phyloP scores from a whole-genome alignment of 1,140 invertebrate species.

The Ceratosolen fusciceps region DNA sequence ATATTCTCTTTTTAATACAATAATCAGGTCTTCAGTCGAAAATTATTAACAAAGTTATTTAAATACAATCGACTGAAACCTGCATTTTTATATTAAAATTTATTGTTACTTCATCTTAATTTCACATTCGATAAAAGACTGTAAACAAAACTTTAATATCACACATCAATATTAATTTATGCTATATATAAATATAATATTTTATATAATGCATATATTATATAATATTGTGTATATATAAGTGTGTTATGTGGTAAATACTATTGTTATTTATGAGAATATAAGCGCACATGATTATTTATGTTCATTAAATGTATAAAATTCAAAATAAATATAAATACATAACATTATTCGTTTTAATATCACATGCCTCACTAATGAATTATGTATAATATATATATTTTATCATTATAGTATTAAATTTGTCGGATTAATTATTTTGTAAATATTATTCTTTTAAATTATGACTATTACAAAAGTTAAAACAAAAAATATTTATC shows the following conservation, averaged over 20 bases:
- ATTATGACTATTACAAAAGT: neutral
- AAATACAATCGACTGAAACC: too few relatives aligned
- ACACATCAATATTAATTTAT: neutral
- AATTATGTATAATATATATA: slow-evolving; percentile 20
- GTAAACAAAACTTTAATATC: neutral
- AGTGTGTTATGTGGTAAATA: too few relatives aligned
- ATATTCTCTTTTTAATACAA: too few relatives aligned
- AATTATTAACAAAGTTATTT: too few relatives aligned
- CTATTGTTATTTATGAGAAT: neutral
- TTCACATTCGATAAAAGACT: neutral
- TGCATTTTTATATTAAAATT: too few relatives aligned
- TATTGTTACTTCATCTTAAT: too few relatives aligned
- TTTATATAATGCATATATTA: too few relatives aligned
- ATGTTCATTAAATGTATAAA: slow-evolving; percentile 8
- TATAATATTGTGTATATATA: too few relatives aligned
- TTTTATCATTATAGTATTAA: too few relatives aligned
- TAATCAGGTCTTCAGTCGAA: too few relatives aligned
- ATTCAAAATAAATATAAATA: neutral
- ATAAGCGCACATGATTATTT: neutral
- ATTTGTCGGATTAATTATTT: neutral
- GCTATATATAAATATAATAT: neutral
- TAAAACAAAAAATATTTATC: slow-evolving; percentile 8
- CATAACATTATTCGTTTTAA: neutral
- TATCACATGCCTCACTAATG: neutral
- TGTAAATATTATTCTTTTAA: slow-evolving; percentile 19